Evolutionary conservation across 1,140 invertebrate species (phyloP), one percentile per base, ranked within the genome.

Genomic region (Melipona quadrifasciata): DNA sequence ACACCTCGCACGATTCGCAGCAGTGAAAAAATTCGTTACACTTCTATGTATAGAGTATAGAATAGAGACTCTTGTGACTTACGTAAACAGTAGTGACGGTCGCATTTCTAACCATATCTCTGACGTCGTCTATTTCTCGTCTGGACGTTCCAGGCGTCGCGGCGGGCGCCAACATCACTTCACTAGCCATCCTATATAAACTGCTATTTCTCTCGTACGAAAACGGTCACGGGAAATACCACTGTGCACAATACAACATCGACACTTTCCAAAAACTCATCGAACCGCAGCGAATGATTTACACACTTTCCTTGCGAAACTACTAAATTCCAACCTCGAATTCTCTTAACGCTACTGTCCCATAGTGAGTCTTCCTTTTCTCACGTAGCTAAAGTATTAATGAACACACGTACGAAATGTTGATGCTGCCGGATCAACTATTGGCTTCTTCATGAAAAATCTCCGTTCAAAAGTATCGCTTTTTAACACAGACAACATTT

Each of bases 81-180:
- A 95, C 94, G 86, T 94, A 95, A 92, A 94, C 91, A 82, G 93
- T 94, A 19, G 94, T 93, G 90, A 95, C 93, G 87, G 92, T 92
- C 86, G 92, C 92, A 86, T 91, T 94, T 91, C 94, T 94, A 86
- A 93, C 92, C 92, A 95, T 94, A 87, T 95, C 93, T 90, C 94
- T 92, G 85, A 94, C 92, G 88, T 95, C 94, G 89, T 94, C 94
- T 85, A 93, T 92, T 85, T 94, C 94, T 78, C 92, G 89, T 80
- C 91, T 92, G 81, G 93, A 92, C 90, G 93, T 81, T 76, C 81
- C 87, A 82, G 91, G 85, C 86, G 93, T 88, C 87, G 92, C 92
- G 39, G 86, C 70, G 34, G 93, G 91, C 83, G 94, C 93, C 89
- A 94, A 82, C 94, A 94, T 94, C 89, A 93, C 92, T 86, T 91